These are phyloP conservation scores for Ictalurus punctatus DNA, from an alignment of 2,113 vertebrate species.

Conservation along the genomic window DNA sequence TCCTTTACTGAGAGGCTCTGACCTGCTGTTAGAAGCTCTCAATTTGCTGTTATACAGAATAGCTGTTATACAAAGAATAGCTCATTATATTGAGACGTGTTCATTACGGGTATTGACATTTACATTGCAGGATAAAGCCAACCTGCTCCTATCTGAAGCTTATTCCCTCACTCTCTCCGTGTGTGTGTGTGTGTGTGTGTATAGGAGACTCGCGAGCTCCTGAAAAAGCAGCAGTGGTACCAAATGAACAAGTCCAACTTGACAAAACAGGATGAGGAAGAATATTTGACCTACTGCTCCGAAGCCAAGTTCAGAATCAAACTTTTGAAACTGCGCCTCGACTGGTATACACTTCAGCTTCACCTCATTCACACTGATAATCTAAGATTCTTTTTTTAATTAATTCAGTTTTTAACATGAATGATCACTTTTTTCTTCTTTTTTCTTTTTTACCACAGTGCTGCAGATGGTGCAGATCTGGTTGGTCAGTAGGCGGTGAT, in stretches of 20 bases:
- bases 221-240: conserved; percentile 76
- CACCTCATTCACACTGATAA: background rate
- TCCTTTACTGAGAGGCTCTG: too few relatives aligned
- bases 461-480: background rate
- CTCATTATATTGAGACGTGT: background rate
- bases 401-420: too few relatives aligned
- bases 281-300: conserved; percentile 68
- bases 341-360: conserved; percentile 58
- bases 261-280: conserved; percentile 60
- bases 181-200: background rate
- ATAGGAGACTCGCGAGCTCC: conserved; percentile 75
- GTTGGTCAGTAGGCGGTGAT: background rate
- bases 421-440: background rate
- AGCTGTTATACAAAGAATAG: background rate
- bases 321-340: conserved; percentile 67
- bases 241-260: conserved; percentile 70
- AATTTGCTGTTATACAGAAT: too few relatives aligned
- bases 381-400: background rate
- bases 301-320: conserved; percentile 74
- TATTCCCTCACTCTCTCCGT: background rate
- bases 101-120: background rate
- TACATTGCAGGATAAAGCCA: background rate
- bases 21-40: background rate
- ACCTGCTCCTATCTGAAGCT: background rate
- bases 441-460: background rate